A percentile compares a stretch with the other conserved stretches of the same genome.
Conservation (phyloP, 2,888 invertebrate species). For the Acleris cristana region DNA sequence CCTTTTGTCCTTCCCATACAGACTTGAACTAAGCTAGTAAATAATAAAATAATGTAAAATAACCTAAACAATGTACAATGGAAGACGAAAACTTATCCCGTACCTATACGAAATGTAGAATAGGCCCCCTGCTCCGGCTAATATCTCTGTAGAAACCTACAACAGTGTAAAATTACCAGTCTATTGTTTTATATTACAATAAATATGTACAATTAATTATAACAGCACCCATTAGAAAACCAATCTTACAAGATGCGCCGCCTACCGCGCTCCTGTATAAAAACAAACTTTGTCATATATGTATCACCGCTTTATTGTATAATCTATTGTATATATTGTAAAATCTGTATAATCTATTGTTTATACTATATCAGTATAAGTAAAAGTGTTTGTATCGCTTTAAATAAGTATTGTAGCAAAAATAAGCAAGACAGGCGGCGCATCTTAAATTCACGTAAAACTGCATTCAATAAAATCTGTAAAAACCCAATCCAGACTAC, state of each 20-base stretch:
- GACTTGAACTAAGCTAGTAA: too few species aligned
- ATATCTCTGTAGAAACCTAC: constrained; percentile 82
- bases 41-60: background rate
- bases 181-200: constrained; percentile 82
- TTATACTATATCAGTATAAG: constrained; percentile 64
- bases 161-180: constrained; percentile 82
- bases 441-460: constrained; percentile 53
- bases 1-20: too few species aligned
- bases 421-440: constrained; percentile 74
- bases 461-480: constrained; percentile 78
- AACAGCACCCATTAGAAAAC: constrained; percentile 81
- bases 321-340: constrained; percentile 71
- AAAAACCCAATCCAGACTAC: constrained; percentile 83
- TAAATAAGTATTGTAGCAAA: constrained; percentile 79
- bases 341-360: constrained; percentile 66
- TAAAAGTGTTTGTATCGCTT: constrained; percentile 64
- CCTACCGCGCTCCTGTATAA: constrained; percentile 65
- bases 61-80: constrained; percentile 17
- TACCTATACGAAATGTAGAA: constrained; percentile 36
- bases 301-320: constrained; percentile 73
- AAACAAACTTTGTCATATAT: constrained; percentile 62
- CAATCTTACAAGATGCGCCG: constrained; percentile 64
- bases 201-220: constrained; percentile 82
- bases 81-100: constrained; percentile 26
- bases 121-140: constrained; percentile 55